phyloP scores from a whole-genome alignment of 1,140 invertebrate genomes.

The Archivesica marissinica region DNA sequence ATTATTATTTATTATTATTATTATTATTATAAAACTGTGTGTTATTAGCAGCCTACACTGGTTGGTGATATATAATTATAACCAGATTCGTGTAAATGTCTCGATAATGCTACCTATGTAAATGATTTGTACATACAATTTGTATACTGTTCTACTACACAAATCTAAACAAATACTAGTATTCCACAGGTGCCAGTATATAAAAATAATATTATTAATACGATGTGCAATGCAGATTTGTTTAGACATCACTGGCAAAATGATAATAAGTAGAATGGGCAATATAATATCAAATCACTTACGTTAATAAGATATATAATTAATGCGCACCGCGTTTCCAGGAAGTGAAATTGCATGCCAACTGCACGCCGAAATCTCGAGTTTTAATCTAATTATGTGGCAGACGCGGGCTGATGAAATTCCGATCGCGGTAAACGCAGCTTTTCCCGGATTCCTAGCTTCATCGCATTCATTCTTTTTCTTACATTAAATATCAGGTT shows the following conservation, averaged over 20 bases:
- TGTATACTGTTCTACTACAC: background rate
- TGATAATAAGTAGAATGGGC: conserved; percentile 8
- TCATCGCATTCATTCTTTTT: conserved; percentile 52
- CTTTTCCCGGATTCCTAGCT: conserved; percentile 39
- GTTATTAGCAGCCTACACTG: too few species aligned
- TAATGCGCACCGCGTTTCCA: conserved; percentile 41
- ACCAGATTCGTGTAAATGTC: too few species aligned
- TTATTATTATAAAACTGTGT: too few species aligned
- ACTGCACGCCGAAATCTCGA: conserved; percentile 37
- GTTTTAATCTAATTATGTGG: conserved; percentile 64
- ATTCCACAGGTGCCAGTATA: conserved; percentile 31
- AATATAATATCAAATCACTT: conserved; percentile 41
- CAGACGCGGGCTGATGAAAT: conserved; percentile 54
- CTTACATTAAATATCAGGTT: conserved; percentile 59
- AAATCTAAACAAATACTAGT: background rate
- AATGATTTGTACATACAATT: too few species aligned
- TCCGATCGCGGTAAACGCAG: conserved; percentile 21
- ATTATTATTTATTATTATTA: too few species aligned
- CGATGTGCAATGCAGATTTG: too few species aligned
- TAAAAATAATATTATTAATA: too few species aligned
- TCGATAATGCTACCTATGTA: too few species aligned
- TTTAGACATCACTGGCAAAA: conserved; percentile 13
- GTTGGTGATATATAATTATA: too few species aligned
- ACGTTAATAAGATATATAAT: conserved; percentile 56
- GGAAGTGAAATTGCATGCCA: conserved; percentile 37